Percentiles rank a stretch among this genome's conserved stretches.
These are phyloP conservation scores for Larimichthys crocea DNA, from an alignment of 2,113 vertebrate genomes.

Conservation along the genomic window DNA sequence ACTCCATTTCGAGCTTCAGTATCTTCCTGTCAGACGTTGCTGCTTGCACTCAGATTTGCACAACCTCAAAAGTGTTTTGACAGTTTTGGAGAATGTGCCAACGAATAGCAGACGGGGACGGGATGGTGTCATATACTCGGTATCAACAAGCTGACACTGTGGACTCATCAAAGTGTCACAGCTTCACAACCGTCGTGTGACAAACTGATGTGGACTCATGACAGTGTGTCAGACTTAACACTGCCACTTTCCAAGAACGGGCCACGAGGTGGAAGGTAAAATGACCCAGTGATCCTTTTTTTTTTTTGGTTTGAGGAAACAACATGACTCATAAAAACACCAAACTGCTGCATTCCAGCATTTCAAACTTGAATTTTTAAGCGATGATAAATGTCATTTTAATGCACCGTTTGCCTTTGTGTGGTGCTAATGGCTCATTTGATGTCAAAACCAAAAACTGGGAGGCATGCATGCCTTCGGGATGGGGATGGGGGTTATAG, in stretches of 20 bases:
- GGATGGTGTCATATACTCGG: constrained; percentile 53
- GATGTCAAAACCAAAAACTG: neutral
- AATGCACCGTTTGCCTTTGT: neutral
- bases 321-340: neutral
- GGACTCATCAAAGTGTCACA: constrained; percentile 59
- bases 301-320: neutral
- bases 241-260: constrained; percentile 9
- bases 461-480: neutral
- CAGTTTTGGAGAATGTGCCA: constrained; percentile 56
- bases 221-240: constrained; percentile 38
- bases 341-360: neutral
- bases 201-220: constrained; percentile 9
- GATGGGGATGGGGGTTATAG: neutral
- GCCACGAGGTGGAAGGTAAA: constrained; percentile 2
- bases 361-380: constrained; percentile 13
- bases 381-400: neutral
- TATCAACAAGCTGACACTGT: constrained; percentile 60
- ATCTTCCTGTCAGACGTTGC: constrained; percentile 33
- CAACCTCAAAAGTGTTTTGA: constrained; percentile 64
- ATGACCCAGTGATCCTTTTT: constrained; percentile 1
- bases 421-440: constrained; percentile 3
- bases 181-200: constrained; percentile 36
- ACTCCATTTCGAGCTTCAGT: constrained; percentile 1
- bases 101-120: constrained; percentile 43
- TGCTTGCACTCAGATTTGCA: constrained; percentile 43